A percentile compares a stretch with the other conserved stretches of the same genome.
These are phyloP conservation scores for Capitella teleta DNA, from an alignment of 1,140 invertebrate species.

Conservation along the genomic window DNA sequence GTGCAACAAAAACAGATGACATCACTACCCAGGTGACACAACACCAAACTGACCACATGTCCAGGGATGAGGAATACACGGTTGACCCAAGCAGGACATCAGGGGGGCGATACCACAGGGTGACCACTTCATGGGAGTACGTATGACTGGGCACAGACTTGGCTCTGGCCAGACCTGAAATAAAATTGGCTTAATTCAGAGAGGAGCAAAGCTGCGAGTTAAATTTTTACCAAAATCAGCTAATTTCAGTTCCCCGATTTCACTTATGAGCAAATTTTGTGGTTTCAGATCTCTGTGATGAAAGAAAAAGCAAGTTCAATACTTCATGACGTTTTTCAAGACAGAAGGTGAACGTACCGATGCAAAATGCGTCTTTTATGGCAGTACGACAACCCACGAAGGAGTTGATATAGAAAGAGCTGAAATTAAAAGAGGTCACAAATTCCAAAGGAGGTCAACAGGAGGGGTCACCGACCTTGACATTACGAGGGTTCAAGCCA, in stretches of 20 bases:
- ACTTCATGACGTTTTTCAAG: conserved; percentile 52
- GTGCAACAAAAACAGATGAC: conserved; percentile 13
- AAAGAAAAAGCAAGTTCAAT: conserved; percentile 53
- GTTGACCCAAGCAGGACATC: conserved; percentile 93
- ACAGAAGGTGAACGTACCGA: conserved; percentile 22
- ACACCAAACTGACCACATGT: conserved; percentile 95
- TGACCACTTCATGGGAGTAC: conserved; percentile 67
- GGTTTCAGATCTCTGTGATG: conserved; percentile 52
- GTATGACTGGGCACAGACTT: conserved; percentile 65
- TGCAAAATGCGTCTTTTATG: conserved; percentile 56
- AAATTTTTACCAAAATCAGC: conserved; percentile 47
- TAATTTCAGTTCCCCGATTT: conserved; percentile 56
- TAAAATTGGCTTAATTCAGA: background rate
- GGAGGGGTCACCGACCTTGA: conserved; percentile 8
- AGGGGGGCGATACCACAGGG: conserved; percentile 71
- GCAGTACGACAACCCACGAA: conserved; percentile 58
- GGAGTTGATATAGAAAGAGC: conserved; percentile 59
- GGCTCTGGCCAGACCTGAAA: conserved; percentile 60
- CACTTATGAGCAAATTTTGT: conserved; percentile 61
- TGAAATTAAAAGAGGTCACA: conserved; percentile 23
- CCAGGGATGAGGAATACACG: conserved; percentile 74
- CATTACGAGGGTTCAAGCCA: conserved; percentile 59
- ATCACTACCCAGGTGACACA: background rate
- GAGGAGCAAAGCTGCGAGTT: background rate
- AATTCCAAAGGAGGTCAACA: background rate